Evolutionary conservation across 2,888 invertebrate genomes (phyloP).

Genomic region (Drosophila multiciliata): DNA sequence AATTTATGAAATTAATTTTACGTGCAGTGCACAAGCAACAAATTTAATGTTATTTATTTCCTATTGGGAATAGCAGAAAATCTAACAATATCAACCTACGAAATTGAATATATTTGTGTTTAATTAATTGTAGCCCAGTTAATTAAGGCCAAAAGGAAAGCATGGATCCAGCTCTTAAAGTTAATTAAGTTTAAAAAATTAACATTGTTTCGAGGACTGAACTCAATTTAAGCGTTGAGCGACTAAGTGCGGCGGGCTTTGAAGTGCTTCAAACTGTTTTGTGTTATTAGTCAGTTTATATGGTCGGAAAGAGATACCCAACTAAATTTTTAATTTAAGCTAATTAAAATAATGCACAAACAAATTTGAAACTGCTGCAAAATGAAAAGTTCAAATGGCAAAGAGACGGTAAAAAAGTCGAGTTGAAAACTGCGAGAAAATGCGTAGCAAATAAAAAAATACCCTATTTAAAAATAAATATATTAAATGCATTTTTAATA

Average conservation of each 20-base stretch:
- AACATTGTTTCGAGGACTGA: slow-evolving; percentile 17
- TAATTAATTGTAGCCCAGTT: slow-evolving; percentile 27
- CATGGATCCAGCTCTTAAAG: slow-evolving; percentile 20
- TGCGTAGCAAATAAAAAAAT: neutral
- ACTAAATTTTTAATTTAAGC: slow-evolving; percentile 54
- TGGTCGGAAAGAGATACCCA: slow-evolving; percentile 5
- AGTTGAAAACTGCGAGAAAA: slow-evolving; percentile 1
- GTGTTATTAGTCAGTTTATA: slow-evolving; percentile 18
- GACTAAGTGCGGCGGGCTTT: slow-evolving; percentile 4
- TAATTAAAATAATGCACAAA: slow-evolving; percentile 57
- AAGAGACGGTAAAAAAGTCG: neutral
- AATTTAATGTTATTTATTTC: neutral
- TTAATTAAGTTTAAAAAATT: slow-evolving; percentile 56
- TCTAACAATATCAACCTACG: neutral
- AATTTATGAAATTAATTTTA: neutral
- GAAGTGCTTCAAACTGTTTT: slow-evolving; percentile 31
- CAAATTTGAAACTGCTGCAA: slow-evolving; percentile 32
- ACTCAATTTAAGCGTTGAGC: slow-evolving; percentile 16
- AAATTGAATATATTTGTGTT: neutral
- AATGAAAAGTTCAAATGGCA: slow-evolving; percentile 26
- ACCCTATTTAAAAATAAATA: neutral
- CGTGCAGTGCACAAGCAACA: neutral
- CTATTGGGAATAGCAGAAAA: neutral
- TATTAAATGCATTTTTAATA: neutral
- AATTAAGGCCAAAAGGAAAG: neutral